Conservation (phyloP, 2,888 invertebrate genomes). For the Sphinx pinastri region DNA sequence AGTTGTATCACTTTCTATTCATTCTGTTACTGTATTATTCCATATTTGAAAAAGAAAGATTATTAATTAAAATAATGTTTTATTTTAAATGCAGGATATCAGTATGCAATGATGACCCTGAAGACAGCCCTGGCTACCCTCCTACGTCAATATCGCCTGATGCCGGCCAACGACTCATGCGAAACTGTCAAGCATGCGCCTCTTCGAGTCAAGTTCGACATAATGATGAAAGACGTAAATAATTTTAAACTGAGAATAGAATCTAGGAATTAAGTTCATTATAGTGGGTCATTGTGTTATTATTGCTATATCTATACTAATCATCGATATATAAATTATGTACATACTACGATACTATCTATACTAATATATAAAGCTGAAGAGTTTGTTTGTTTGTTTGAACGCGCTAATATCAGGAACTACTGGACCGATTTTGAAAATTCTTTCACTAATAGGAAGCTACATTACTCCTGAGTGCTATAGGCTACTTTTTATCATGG, state of each 20-base stretch:
- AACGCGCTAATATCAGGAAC: too few relatives aligned
- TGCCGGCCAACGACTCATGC: neutral
- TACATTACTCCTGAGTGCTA: too few relatives aligned
- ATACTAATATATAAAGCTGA: too few relatives aligned
- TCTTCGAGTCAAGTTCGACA: neutral
- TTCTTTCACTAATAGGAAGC: too few relatives aligned
- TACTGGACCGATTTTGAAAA: too few relatives aligned
- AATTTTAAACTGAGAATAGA: slow-evolving; percentile 51
- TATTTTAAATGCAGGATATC: slow-evolving; percentile 44
- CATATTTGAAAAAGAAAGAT: too few relatives aligned
- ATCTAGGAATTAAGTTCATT: slow-evolving; percentile 35
- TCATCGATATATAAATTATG: too few relatives aligned
- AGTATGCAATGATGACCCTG: neutral
- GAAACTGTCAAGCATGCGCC: neutral
- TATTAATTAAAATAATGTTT: too few relatives aligned
- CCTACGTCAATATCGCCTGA: neutral
- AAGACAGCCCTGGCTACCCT: neutral
- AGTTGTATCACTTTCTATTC: neutral
- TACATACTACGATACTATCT: too few relatives aligned
- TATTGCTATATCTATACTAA: too few relatives aligned
- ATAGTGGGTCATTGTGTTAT: neutral
- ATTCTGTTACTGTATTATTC: too few relatives aligned
- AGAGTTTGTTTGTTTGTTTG: too few relatives aligned
- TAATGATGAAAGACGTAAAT: slow-evolving; percentile 60
- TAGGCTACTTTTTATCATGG: neutral